Conservation (phyloP, 2,888 invertebrate genomes). For the Pyrochroa serraticornis region DNA sequence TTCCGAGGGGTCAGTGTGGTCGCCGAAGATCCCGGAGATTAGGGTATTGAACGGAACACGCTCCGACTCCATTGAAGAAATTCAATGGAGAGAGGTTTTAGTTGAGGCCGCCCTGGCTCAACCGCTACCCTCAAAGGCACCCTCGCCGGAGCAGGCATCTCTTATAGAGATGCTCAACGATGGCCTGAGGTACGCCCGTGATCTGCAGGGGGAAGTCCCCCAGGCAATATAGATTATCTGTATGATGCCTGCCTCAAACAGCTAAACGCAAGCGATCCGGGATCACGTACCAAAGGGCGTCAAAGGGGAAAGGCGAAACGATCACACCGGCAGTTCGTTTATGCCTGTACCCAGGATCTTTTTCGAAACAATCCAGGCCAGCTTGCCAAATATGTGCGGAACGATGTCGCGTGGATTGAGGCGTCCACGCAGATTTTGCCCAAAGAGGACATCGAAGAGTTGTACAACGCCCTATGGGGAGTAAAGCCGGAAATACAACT, state of each 20-base stretch:
- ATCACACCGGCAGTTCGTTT: slow-evolving; percentile 34
- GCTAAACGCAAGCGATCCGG: background rate
- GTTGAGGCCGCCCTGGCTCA: slow-evolving; percentile 8
- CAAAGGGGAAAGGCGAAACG: slow-evolving; percentile 15
- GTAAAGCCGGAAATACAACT: slow-evolving; percentile 31
- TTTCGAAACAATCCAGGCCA: slow-evolving; percentile 42
- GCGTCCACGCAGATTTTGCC: background rate
- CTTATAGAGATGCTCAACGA: slow-evolving; percentile 17
- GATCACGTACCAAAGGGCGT: background rate
- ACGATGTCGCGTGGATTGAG: slow-evolving; percentile 32
- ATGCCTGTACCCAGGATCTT: slow-evolving; percentile 45
- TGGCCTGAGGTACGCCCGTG: slow-evolving; percentile 16
- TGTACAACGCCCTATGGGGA: slow-evolving; percentile 43
- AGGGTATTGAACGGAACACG: background rate
- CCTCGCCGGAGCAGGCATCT: slow-evolving; percentile 7
- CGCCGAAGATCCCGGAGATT: slow-evolving; percentile 2
- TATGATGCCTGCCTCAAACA: slow-evolving; percentile 2
- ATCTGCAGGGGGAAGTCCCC: slow-evolving; percentile 16
- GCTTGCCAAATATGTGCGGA: slow-evolving; percentile 40
- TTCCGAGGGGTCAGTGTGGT: no score
- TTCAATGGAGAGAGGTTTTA: slow-evolving; percentile 7
- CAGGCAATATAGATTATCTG: slow-evolving; percentile 24
- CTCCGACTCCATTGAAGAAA: slow-evolving; percentile 6
- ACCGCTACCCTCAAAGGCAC: slow-evolving; percentile 7
- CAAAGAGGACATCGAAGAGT: slow-evolving; percentile 23